Conservation (phyloP, 2,797 vertebrate genomes). For the Rhinophrynus dorsalis region DNA sequence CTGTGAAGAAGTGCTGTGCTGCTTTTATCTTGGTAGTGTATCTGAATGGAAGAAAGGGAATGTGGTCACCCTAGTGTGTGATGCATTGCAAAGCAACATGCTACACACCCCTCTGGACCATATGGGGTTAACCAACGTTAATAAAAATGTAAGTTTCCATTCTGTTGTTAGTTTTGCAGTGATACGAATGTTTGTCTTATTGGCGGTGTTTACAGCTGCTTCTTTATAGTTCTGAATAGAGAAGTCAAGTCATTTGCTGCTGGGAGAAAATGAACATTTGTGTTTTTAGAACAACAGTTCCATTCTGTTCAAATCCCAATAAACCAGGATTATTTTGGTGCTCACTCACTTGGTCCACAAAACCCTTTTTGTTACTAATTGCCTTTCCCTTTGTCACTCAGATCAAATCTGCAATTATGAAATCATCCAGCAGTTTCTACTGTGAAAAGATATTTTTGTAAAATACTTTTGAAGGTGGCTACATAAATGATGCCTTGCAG, state of each 20-base stretch:
- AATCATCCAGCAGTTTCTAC: slow-evolving; percentile 24
- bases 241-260: slow-evolving; percentile 5
- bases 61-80: too few species aligned
- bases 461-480: neutral
- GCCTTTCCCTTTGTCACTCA: slow-evolving; percentile 23
- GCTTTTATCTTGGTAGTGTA: too few species aligned
- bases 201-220: neutral
- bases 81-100: too few species aligned
- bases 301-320: slow-evolving; percentile 22
- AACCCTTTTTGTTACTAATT: slow-evolving; percentile 38
- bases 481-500: slow-evolving; percentile 1
- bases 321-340: slow-evolving; percentile 31
- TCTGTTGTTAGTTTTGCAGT: neutral
- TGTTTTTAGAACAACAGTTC: slow-evolving; percentile 34
- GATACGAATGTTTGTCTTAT: neutral
- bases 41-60: too few species aligned
- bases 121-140: too few species aligned
- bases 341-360: slow-evolving; percentile 31
- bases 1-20: too few species aligned
- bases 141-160: too few species aligned
- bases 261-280: slow-evolving; percentile 26
- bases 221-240: neutral
- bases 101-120: too few species aligned
- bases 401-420: slow-evolving; percentile 27
- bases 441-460: slow-evolving; percentile 22